Evolutionary conservation across 1,140 invertebrate species (phyloP), one percentile per base, ranked within the genome.

Genomic region (Goniozus legneri): DNA sequence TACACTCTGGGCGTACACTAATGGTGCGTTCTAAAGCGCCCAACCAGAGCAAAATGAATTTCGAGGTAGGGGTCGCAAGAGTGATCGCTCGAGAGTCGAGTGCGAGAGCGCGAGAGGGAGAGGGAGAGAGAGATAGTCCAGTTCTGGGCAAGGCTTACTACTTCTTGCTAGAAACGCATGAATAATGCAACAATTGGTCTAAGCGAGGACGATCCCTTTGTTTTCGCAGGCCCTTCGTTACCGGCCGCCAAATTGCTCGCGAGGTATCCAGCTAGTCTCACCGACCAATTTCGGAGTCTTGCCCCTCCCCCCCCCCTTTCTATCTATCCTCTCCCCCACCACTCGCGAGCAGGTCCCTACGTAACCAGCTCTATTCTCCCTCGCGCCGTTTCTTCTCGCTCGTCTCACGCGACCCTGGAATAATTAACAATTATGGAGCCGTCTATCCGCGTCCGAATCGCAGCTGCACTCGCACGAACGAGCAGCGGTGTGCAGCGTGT

Each of bases 101-200:
- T 19, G 30, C n/a, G n/a, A n/a, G n/a, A n/a, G 32, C 13, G 18
- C 19, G 21, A 46, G 38, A 58, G 30, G 16, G 7, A 31, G 35
- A 44, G 39, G 41, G 54, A 45, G 30, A 41, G 47, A 33, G 34
- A 27, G 32, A 49, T 39, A 54, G 45, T 49, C 54, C 20, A 43
- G 36, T 47, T 52, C 47, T 45, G 52, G 36, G 37, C 52, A 57
- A 42, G 43, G 49, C 56, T 62, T 60, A 64, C 58, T 59, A 56
- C 57, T 66, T 70, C 61, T 70, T 65, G 58, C 69, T 67, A 65
- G 67, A 69, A 65, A 64, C 56, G 47, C 64, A 73, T 73, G 70
- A 73, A 73, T 73, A 73, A 73, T 73, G 69, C 69, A 73, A 70
- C 65, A 70, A 73, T 73, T 67, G 55, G 60, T 24, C 49, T 49